Conservation (phyloP, 2,113 vertebrate genomes). For the Elgaria multicarinata region DNA sequence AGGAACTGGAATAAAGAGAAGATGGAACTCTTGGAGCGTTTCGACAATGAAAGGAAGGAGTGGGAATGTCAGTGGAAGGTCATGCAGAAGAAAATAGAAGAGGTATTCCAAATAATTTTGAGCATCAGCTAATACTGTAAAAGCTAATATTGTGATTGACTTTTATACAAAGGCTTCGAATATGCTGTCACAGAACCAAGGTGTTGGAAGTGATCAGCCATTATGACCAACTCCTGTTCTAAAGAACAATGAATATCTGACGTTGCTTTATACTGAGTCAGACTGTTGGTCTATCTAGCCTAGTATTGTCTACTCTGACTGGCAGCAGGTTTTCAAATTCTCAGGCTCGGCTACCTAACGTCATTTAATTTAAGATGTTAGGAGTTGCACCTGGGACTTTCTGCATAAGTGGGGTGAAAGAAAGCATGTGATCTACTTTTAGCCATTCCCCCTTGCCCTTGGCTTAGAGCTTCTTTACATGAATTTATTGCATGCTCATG, state of each 20-base stretch:
- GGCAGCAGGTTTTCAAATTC: neutral
- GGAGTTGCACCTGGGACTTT: neutral
- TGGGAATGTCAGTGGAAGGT: slow-evolving; percentile 96
- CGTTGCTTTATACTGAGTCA: neutral
- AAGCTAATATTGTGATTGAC: slow-evolving; percentile 17
- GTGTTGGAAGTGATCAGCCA: neutral
- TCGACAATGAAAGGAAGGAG: slow-evolving; percentile 92
- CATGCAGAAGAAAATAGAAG: slow-evolving; percentile 97
- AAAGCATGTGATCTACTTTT: neutral
- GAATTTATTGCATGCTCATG: too few species aligned
- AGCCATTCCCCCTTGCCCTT: neutral
- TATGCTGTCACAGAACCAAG: neutral
- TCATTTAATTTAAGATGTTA: neutral
- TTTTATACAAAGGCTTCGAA: neutral
- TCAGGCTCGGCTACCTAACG: neutral
- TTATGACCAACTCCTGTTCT: neutral
- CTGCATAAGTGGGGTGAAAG: neutral
- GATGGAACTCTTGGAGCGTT: slow-evolving; percentile 91
- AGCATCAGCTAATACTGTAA: slow-evolving; percentile 26
- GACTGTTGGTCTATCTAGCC: neutral
- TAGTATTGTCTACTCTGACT: neutral
- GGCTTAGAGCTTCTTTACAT: too few species aligned
- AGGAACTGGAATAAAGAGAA: slow-evolving; percentile 89
- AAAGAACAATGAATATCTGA: neutral
- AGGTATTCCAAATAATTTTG: slow-evolving; percentile 79